Percentiles rank a stretch among this genome's conserved stretches.
Evolutionary conservation across 2,888 invertebrate genomes (phyloP).

Genomic region (Sphaeridia pumilis): DNA sequence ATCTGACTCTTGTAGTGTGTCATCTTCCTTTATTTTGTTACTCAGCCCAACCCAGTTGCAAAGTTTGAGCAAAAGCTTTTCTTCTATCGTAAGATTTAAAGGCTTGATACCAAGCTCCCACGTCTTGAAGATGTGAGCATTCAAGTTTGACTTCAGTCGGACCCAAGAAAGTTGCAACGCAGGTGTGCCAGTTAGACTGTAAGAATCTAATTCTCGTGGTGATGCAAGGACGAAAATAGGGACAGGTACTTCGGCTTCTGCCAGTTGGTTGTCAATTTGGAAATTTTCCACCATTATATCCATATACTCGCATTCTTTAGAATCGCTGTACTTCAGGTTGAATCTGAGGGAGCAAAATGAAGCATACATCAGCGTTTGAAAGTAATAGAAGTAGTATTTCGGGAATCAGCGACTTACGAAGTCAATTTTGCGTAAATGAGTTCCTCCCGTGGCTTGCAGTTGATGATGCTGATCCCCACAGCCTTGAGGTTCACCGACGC

Average conservation of each 20-base stretch:
- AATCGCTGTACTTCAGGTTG: conserved; percentile 31
- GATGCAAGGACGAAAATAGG: conserved; percentile 59
- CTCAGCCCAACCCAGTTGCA: conserved; percentile 43
- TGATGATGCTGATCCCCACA: conserved; percentile 41
- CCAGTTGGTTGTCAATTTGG: conserved; percentile 65
- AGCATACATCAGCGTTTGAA: background rate
- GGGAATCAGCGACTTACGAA: conserved; percentile 16
- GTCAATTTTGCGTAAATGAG: conserved; percentile 39
- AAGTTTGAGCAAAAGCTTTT: conserved; percentile 63
- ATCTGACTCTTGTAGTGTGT: conserved; percentile 58
- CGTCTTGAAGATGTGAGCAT: conserved; percentile 33
- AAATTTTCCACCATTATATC: conserved; percentile 29
- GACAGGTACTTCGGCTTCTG: conserved; percentile 73
- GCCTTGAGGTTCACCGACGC: conserved; percentile 37
- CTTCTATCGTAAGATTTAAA: conserved; percentile 75
- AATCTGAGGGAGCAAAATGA: conserved; percentile 17
- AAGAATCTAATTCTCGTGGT: conserved; percentile 38
- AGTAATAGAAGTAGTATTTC: background rate
- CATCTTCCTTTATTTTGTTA: conserved; percentile 46
- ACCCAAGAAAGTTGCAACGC: conserved; percentile 61
- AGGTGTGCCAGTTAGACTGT: conserved; percentile 49
- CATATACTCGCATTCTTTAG: conserved; percentile 32
- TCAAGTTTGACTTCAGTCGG: conserved; percentile 36
- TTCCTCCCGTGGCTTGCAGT: conserved; percentile 39
- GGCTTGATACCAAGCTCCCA: conserved; percentile 29